A percentile compares a stretch with the other conserved stretches of the same genome.
These are phyloP conservation scores for Limnothrissa miodon DNA, from an alignment of 2,113 vertebrate species.

Conservation along the genomic window DNA sequence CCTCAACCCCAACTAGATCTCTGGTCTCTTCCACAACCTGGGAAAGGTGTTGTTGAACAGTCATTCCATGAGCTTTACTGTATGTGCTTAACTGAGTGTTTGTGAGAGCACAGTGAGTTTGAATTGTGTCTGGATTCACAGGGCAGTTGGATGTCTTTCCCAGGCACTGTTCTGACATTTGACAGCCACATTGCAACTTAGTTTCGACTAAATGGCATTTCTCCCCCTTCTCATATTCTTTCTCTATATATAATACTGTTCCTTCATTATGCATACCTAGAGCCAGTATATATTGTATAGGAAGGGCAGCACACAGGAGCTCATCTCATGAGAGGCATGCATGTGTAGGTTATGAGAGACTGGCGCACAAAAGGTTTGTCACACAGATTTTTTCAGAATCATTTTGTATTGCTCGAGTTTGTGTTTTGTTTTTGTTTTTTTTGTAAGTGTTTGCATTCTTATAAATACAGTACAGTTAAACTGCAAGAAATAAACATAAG, in stretches of 20 bases:
- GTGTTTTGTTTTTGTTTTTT: slow-evolving; percentile 8
- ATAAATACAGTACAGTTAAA: slow-evolving; percentile 89
- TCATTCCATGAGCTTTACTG: not conserved
- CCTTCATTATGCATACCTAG: not conserved
- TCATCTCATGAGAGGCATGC: not conserved
- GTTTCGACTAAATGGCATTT: not conserved
- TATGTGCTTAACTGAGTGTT: slow-evolving; percentile 9
- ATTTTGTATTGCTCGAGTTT: slow-evolving; percentile 55
- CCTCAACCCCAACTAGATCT: not conserved
- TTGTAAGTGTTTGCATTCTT: slow-evolving; percentile 60
- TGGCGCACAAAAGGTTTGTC: slow-evolving; percentile 1
- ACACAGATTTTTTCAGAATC: slow-evolving; percentile 16
- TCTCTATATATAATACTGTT: not conserved
- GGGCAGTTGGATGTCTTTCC: not conserved
- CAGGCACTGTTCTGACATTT: not conserved
- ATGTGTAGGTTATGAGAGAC: slow-evolving; percentile 10
- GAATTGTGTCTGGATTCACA: not conserved
- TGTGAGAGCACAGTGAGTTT: not conserved
- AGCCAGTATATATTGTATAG: not conserved
- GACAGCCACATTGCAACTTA: not conserved
- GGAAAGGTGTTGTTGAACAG: not conserved
- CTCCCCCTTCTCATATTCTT: not conserved
- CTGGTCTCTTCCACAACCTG: not conserved
- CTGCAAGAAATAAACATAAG: slow-evolving; percentile 60
- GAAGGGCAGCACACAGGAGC: not conserved